phyloP scores from a whole-genome alignment of 2,888 invertebrate species.

The Alsophila aescularia region DNA sequence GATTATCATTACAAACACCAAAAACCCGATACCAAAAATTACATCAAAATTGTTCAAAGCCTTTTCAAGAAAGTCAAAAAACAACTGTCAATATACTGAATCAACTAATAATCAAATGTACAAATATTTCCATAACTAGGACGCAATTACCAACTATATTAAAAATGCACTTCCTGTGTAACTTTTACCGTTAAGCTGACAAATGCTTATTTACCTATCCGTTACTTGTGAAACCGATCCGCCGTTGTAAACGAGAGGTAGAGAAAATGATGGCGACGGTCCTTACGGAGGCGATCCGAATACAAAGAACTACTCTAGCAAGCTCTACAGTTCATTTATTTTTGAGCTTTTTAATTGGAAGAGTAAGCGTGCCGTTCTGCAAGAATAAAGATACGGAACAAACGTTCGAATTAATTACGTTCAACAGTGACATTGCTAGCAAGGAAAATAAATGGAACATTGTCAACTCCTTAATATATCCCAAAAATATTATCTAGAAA shows the following conservation, averaged over 20 bases:
- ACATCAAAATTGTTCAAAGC: too few relatives aligned
- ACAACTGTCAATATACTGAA: too few relatives aligned
- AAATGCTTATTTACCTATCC: background rate
- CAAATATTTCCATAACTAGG: too few relatives aligned
- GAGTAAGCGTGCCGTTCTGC: constrained; percentile 7
- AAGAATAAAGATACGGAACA: background rate
- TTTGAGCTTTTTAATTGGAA: constrained; percentile 39
- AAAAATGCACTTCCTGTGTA: too few relatives aligned
- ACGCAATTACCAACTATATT: too few relatives aligned
- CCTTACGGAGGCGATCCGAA: constrained; percentile 38
- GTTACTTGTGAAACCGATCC: background rate
- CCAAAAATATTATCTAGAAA: too few relatives aligned
- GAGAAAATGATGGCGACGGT: constrained; percentile 41
- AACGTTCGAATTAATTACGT: constrained; percentile 18
- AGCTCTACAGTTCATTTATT: constrained; percentile 34
- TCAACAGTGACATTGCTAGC: background rate
- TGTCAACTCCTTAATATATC: too few relatives aligned
- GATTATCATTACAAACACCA: too few relatives aligned
- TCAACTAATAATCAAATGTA: too few relatives aligned
- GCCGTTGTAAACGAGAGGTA: constrained; percentile 40
- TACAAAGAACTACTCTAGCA: constrained; percentile 33
- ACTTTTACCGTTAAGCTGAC: too few relatives aligned
- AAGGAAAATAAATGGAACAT: constrained; percentile 17
- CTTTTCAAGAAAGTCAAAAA: too few relatives aligned
- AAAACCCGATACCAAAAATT: too few relatives aligned